Conservation (phyloP, 2,888 invertebrate species). For the Desoria tigrina region DNA sequence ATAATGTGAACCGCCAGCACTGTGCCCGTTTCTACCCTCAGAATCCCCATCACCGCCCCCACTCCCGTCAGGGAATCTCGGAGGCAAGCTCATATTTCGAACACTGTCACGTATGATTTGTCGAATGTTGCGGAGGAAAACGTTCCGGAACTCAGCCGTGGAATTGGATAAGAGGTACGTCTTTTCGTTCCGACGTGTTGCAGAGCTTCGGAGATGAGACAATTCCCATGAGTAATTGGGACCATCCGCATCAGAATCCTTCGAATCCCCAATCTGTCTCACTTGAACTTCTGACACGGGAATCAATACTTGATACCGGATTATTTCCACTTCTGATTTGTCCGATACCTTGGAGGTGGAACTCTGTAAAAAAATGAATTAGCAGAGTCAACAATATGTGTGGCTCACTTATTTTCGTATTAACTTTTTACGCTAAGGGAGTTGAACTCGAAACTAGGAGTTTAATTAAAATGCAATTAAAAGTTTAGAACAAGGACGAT, state of each 20-base stretch:
- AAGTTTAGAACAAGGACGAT: slow-evolving; percentile 4
- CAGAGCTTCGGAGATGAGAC: slow-evolving; percentile 89
- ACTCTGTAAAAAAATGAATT: slow-evolving; percentile 64
- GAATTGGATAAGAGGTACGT: slow-evolving; percentile 92
- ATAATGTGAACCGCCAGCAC: slow-evolving; percentile 44
- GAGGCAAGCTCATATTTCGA: slow-evolving; percentile 92
- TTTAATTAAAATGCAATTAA: neutral
- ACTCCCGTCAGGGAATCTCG: slow-evolving; percentile 59
- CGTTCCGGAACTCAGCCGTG: slow-evolving; percentile 92
- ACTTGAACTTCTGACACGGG: slow-evolving; percentile 98
- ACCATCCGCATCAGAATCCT: slow-evolving; percentile 72
- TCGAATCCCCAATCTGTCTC: slow-evolving; percentile 80
- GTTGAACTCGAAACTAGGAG: no score
- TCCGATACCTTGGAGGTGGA: slow-evolving; percentile 74
- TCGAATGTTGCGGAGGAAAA: slow-evolving; percentile 93
- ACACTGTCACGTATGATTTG: slow-evolving; percentile 97
- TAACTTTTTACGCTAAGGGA: no score
- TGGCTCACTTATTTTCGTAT: no score
- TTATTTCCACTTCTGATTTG: slow-evolving; percentile 89
- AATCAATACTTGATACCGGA: slow-evolving; percentile 92
- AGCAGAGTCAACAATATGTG: no score
- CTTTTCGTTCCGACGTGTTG: slow-evolving; percentile 91
- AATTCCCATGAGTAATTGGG: slow-evolving; percentile 93
- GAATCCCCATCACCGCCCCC: slow-evolving; percentile 32
- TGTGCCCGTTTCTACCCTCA: slow-evolving; percentile 25